Percentiles rank a stretch among this genome's conserved stretches.
Evolutionary conservation across 2,113 vertebrate genomes (phyloP).

Genomic region (Oxyruncus cristatus): DNA sequence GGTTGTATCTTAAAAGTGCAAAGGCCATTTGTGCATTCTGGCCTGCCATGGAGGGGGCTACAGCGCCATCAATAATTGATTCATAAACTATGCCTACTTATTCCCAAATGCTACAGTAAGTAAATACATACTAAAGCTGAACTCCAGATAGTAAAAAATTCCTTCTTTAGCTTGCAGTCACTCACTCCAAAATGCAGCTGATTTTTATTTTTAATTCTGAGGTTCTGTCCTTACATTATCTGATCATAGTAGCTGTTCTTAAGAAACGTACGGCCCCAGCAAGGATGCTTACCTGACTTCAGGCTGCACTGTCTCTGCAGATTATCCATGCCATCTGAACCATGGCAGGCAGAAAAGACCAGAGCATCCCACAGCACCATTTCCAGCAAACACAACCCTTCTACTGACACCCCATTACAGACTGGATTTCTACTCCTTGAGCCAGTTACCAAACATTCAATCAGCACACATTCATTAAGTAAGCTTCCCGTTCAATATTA

Average conservation of each 20-base stretch:
- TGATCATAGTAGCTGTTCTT: not conserved
- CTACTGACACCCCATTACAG: not conserved
- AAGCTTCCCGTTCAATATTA: not conserved
- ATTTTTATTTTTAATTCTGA: not conserved
- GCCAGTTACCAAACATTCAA: not conserved
- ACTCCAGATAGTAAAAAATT: constrained; percentile 9
- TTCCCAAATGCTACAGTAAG: constrained; percentile 58
- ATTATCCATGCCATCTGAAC: not conserved
- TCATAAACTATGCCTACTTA: constrained; percentile 58
- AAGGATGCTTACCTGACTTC: not conserved
- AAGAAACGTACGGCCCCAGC: not conserved
- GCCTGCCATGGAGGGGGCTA: constrained; percentile 37
- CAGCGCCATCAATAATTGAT: constrained; percentile 69
- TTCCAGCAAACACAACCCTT: not conserved
- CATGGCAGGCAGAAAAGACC: not conserved
- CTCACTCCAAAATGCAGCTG: constrained; percentile 6
- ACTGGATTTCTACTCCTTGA: not conserved
- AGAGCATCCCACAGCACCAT: not conserved
- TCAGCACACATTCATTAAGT: not conserved
- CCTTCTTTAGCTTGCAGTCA: constrained; percentile 39
- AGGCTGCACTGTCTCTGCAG: not conserved
- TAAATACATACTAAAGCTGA: constrained; percentile 26
- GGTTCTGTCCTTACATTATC: not conserved
- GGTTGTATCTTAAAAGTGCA: constrained; percentile 47
- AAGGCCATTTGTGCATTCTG: constrained; percentile 58